A percentile compares a stretch with the other conserved stretches of the same genome.
Evolutionary conservation across 2,888 invertebrate genomes (phyloP).

Genomic region (Celastrina argiolus): DNA sequence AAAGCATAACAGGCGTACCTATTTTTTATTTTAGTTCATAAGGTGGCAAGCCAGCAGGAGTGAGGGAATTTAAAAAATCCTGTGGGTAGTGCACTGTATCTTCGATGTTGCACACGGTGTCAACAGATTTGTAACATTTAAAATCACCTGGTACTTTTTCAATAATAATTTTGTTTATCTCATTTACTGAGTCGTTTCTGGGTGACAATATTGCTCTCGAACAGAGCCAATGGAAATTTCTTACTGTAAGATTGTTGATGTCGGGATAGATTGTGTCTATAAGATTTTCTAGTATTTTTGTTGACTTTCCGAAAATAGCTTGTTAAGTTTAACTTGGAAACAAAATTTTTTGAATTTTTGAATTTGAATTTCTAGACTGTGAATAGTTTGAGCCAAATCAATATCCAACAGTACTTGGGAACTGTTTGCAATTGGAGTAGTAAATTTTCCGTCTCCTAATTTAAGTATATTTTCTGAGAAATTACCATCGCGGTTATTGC

Average conservation of each 20-base stretch:
- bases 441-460: constrained; percentile 35
- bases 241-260: constrained; percentile 30
- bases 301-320: too few species aligned
- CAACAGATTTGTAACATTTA: constrained; percentile 35
- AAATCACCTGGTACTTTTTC: constrained; percentile 32
- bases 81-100: too few species aligned
- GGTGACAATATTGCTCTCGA: constrained; percentile 37
- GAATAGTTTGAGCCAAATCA: not conserved
- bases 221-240: constrained; percentile 35
- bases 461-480: constrained; percentile 25
- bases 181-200: constrained; percentile 36
- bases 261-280: constrained; percentile 32
- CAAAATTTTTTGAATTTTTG: too few species aligned
- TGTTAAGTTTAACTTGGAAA: too few species aligned
- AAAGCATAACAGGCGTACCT: too few species aligned
- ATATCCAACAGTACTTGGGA: not conserved
- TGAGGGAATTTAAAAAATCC: too few species aligned
- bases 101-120: constrained; percentile 29
- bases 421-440: not conserved
- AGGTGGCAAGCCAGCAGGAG: too few species aligned
- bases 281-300: too few species aligned
- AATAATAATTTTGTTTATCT: constrained; percentile 35
- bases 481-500: not conserved
- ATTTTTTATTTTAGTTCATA: too few species aligned
- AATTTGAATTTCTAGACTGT: constrained; percentile 32